phyloP scores from a whole-genome alignment of 53 echinoderm and acorn worm genomes.

The Actinopyga echinites region DNA sequence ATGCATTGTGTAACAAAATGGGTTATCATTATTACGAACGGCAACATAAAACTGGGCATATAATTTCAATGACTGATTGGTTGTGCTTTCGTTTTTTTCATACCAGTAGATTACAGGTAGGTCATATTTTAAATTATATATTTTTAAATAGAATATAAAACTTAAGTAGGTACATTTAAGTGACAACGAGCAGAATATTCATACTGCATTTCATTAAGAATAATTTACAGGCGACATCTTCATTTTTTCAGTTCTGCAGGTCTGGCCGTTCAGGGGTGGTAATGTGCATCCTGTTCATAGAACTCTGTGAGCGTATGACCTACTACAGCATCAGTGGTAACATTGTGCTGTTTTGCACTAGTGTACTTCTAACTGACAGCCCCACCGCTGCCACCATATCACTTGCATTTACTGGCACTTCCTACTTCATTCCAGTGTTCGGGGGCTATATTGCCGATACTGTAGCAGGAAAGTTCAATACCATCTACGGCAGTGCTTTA shows the following conservation, averaged over 20 bases:
- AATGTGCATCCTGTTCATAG: conserved; percentile 80
- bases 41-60: too few species aligned
- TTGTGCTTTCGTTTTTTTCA: too few species aligned
- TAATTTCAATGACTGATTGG: too few species aligned
- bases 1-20: too few species aligned
- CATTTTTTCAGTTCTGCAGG: conserved; percentile 18
- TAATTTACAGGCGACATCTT: too few species aligned
- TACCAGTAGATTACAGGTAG: too few species aligned
- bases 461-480: conserved; percentile 84
- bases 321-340: conserved; percentile 90
- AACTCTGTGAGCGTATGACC: conserved; percentile 91
- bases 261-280: conserved; percentile 65
- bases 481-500: conserved; percentile 75
- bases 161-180: too few species aligned
- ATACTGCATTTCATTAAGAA: too few species aligned
- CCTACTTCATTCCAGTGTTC: conserved; percentile 83
- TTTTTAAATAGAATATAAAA: too few species aligned
- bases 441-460: conserved; percentile 93
- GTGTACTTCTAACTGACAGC: conserved; percentile 56
- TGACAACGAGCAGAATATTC: too few species aligned
- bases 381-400: conserved; percentile 64
- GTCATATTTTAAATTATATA: too few species aligned
- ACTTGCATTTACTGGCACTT: conserved; percentile 79
- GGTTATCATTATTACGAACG: too few species aligned
- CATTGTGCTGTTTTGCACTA: conserved; percentile 85